A percentile compares a stretch with the other conserved stretches of the same genome.
Conservation (phyloP, 2,888 invertebrate genomes). For the Notodonta ziczac region DNA sequence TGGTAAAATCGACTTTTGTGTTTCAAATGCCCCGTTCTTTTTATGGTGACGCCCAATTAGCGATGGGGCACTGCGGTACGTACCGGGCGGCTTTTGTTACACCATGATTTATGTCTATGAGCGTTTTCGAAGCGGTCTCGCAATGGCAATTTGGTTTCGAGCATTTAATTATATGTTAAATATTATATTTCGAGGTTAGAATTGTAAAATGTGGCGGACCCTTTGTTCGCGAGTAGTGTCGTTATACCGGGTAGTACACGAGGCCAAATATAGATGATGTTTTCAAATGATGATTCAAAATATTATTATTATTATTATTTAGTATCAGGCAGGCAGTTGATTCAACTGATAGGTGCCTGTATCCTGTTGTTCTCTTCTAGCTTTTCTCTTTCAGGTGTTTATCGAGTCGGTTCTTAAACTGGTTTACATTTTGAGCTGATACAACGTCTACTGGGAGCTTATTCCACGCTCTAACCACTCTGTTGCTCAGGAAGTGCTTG, state of each 20-base stretch:
- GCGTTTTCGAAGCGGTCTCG: conserved; percentile 36
- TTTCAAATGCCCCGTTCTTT: conserved; percentile 8
- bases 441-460: too few species aligned
- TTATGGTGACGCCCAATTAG: conserved; percentile 54
- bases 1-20: conserved; percentile 52
- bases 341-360: too few species aligned
- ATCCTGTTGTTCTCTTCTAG: too few species aligned
- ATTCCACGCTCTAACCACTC: too few species aligned
- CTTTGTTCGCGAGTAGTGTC: conserved; percentile 24
- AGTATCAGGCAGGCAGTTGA: too few species aligned
- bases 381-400: too few species aligned
- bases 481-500: too few species aligned
- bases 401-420: too few species aligned
- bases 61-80: conserved; percentile 49
- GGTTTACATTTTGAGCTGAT: too few species aligned
- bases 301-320: too few species aligned
- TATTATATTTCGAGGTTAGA: conserved; percentile 47
- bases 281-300: too few species aligned
- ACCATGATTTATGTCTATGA: conserved; percentile 70
- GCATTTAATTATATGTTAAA: conserved; percentile 47
- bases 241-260: background rate
- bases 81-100: conserved; percentile 70
- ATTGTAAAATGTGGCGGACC: conserved; percentile 32
- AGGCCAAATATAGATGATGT: too few species aligned
- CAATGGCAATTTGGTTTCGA: conserved; percentile 48